Conservation (phyloP, 1,140 invertebrate species). For the Diplogasteroides magnus region DNA sequence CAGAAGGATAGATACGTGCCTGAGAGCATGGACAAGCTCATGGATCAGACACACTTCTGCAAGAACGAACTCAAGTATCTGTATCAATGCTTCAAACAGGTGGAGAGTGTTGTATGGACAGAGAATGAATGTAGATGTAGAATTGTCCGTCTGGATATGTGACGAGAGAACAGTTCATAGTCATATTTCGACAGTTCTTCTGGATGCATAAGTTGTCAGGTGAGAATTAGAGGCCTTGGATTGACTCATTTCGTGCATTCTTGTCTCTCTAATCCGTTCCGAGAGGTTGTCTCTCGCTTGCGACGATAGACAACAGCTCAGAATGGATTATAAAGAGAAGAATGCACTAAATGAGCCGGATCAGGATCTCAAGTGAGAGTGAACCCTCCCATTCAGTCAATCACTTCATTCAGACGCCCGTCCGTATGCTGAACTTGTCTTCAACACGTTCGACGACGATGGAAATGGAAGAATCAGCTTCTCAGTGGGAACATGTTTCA, state of each 20-base stretch:
- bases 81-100: slow-evolving; percentile 17
- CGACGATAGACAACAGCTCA: too few species aligned
- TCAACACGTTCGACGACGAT: slow-evolving; percentile 19
- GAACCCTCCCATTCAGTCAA: too few species aligned
- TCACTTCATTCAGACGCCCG: slow-evolving; percentile 13
- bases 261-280: too few species aligned
- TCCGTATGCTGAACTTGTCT: slow-evolving; percentile 6
- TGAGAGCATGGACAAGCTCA: slow-evolving; percentile 11
- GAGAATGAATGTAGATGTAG: background rate
- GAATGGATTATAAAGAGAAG: too few species aligned
- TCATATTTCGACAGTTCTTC: slow-evolving; percentile 8
- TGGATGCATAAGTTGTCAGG: slow-evolving; percentile 5
- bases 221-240: too few species aligned
- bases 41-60: slow-evolving; percentile 16
- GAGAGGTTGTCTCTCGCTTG: too few species aligned
- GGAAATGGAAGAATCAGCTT: slow-evolving; percentile 11
- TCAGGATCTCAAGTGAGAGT: too few species aligned
- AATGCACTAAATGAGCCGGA: too few species aligned
- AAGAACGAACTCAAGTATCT: slow-evolving; percentile 11
- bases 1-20: slow-evolving; percentile 8
- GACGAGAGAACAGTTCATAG: slow-evolving; percentile 2
- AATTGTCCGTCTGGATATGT: slow-evolving; percentile 15
- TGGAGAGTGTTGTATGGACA: background rate
- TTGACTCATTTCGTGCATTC: too few species aligned
- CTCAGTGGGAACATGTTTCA: background rate